Base-by-base conservation (phyloP, 2,797 vertebrate genomes). In the Craterocephalus amniculus region DNA sequence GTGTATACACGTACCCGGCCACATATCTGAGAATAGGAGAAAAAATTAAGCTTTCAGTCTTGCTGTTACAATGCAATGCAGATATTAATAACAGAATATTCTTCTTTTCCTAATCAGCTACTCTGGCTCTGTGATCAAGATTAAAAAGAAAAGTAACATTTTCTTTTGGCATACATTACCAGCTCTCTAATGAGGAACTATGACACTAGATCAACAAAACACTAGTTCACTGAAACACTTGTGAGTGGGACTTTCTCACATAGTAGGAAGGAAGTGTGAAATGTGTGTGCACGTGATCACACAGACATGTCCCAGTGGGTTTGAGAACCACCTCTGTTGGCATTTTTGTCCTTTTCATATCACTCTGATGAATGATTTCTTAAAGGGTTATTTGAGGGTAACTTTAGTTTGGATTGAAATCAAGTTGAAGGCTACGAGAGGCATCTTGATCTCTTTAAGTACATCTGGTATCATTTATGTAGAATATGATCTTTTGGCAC, bases 181-280 rank as follows among this genome's bases (percentile, higher is more conserved):
- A 14, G 40, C 3, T 75, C 3, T 59, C 35, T 24, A 56, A 64
- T 56, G 59, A 80, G 7, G 84, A 68, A 81, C 10, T 65, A 8
- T 27, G 12, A 67, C n/a, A 71, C 51, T 9, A 4, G 71, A 52
- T 48, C 16, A 34, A 38, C 48, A 6, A 29, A 49, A n/a, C 3
- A 66, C 18, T 1, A 18, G 59, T 76, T 76, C 12, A 63, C 1
- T 1, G 0, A 20, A 76, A 67, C 8, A 0, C 49, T 70, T 58
- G 5, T 7, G 22, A 27, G 26, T n/a, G 11, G 29, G n/a, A 36
- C 32, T 74, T 58, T 69, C 40, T 71, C 31, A 40, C 74, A 43
- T 5, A 35, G 35, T 20, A 72, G 74, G 74, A 78, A 85, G 84
- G 76, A 84, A 83, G 70, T 76, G 72, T 66, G 64, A 83, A 87